These are phyloP conservation scores for Acanthosoma haemorrhoidale DNA, from an alignment of 2,888 invertebrate species.

Conservation along the genomic window DNA sequence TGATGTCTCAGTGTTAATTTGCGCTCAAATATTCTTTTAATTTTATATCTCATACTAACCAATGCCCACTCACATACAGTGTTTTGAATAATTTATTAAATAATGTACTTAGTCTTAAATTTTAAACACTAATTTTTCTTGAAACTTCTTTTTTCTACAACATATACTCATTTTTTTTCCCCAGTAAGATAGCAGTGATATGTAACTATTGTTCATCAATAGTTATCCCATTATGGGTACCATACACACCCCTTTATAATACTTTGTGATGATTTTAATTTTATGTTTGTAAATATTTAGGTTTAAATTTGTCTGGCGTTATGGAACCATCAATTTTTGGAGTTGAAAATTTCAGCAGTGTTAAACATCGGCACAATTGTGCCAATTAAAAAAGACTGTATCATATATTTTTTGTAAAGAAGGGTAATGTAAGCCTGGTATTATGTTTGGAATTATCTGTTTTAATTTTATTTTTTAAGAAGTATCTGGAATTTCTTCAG, in stretches of 20 bases:
- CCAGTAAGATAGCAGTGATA: not conserved
- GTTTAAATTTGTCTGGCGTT: constrained; percentile 21
- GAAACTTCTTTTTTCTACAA: not conserved
- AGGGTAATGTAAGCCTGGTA: not conserved
- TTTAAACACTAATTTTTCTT: not conserved
- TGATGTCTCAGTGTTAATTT: no score
- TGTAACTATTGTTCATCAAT: not conserved
- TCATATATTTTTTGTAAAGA: not conserved
- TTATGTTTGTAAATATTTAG: constrained; percentile 25
- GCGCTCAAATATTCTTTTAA: no score
- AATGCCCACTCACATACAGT: no score
- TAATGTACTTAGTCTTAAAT: not conserved
- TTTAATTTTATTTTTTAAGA: not conserved
- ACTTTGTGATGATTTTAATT: constrained; percentile 15
- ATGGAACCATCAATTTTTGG: constrained; percentile 19
- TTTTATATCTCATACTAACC: no score
- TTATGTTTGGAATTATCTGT: not conserved
- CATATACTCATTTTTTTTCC: no score
- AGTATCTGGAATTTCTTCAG: constrained; percentile 9
- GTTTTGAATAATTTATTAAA: not conserved
- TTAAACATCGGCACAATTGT: not conserved
- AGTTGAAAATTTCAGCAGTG: constrained; percentile 20
- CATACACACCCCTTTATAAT: not conserved
- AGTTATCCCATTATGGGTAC: not conserved
- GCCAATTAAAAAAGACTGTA: constrained; percentile 11